Conservation (phyloP, 1,140 invertebrate genomes). For the Belonocnema kinseyi region DNA sequence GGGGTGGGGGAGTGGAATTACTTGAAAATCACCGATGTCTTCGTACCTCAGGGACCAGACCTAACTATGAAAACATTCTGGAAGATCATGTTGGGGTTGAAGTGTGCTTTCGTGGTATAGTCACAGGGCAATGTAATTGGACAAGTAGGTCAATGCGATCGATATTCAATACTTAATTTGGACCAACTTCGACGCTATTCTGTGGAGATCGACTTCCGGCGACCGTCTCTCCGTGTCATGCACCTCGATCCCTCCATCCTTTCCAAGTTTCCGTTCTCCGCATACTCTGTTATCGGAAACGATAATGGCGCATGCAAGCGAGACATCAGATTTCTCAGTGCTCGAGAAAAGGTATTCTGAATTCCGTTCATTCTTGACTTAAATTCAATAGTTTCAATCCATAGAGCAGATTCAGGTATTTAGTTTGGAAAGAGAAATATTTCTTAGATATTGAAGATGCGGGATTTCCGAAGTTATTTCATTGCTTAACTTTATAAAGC, state of each 20-base stretch:
- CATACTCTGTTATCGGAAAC: slow-evolving; percentile 28
- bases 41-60: neutral
- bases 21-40: neutral
- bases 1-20: neutral
- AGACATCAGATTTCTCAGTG: slow-evolving; percentile 15
- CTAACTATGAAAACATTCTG: neutral
- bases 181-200: slow-evolving; percentile 32
- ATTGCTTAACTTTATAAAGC: too few relatives aligned
- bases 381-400: neutral
- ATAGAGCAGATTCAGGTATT: too few relatives aligned
- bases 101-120: neutral
- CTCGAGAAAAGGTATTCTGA: neutral
- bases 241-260: slow-evolving; percentile 9
- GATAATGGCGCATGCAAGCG: slow-evolving; percentile 18
- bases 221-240: slow-evolving; percentile 33
- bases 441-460: too few relatives aligned
- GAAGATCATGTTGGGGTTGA: neutral
- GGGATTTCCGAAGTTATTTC: too few relatives aligned
- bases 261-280: neutral
- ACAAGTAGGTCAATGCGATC: slow-evolving; percentile 58
- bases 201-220: slow-evolving; percentile 36
- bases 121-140: slow-evolving; percentile 44
- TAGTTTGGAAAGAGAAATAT: too few relatives aligned
- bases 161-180: slow-evolving; percentile 68
- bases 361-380: neutral